A percentile compares a stretch with the other conserved stretches of the same genome.
Evolutionary conservation across 2,797 vertebrate species (phyloP).

Genomic region (Arrhamphus sclerolepis): DNA sequence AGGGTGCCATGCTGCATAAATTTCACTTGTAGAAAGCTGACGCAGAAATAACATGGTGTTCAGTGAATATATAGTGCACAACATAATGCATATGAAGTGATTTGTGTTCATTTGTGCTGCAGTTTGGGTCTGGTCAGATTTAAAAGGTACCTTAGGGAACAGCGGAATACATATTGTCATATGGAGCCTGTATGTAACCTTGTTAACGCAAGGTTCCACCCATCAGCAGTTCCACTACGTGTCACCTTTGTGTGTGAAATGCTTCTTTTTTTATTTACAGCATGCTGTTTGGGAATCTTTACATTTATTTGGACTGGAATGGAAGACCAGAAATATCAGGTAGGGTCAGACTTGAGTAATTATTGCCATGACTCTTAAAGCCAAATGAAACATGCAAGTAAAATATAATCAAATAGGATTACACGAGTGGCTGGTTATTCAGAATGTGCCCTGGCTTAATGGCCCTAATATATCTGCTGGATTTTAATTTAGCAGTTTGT

Average conservation of each 20-base stretch:
- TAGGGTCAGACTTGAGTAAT: conserved; percentile 43
- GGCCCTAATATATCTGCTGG: conserved; percentile 25
- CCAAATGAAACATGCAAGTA: conserved; percentile 18
- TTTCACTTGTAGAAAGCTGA: conserved; percentile 1
- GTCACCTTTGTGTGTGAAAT: background rate
- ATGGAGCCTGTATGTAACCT: too few relatives aligned
- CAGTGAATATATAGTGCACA: conserved; percentile 6
- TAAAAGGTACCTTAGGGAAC: background rate
- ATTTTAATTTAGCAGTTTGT: conserved; percentile 41
- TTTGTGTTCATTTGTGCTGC: background rate
- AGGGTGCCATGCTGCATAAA: conserved; percentile 6
- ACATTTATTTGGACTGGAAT: conserved; percentile 86
- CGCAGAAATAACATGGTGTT: conserved; percentile 2
- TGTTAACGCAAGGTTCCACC: conserved; percentile 1
- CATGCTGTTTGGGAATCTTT: conserved; percentile 87
- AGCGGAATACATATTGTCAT: background rate
- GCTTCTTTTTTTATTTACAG: conserved; percentile 61
- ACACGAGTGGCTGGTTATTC: conserved; percentile 11
- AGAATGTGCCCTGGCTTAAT: conserved; percentile 15
- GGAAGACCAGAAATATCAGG: conserved; percentile 81
- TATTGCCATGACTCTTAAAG: background rate
- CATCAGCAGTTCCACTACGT: background rate
- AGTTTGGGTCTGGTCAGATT: background rate
- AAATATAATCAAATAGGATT: conserved; percentile 33
- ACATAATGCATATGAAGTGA: background rate